phyloP scores from a whole-genome alignment of 2,113 vertebrate genomes.

The Spheniscus mendiculus region DNA sequence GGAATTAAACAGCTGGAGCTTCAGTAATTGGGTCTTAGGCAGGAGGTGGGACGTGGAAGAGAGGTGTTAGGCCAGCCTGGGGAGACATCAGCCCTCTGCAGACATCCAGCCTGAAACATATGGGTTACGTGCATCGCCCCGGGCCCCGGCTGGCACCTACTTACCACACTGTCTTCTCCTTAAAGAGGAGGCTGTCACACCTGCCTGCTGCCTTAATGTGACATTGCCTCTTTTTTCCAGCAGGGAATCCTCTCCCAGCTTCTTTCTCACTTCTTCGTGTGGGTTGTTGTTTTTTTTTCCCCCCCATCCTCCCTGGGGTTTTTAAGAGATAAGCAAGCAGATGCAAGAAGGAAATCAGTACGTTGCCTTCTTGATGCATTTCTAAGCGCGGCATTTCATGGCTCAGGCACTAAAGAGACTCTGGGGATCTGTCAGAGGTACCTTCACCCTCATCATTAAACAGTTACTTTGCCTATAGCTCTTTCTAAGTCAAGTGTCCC shows the following conservation, averaged over 20 bases:
- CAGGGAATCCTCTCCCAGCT: background rate
- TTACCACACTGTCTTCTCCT: background rate
- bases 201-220: background rate
- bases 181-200: background rate
- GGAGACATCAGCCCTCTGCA: background rate
- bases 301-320: background rate
- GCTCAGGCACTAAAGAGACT: background rate
- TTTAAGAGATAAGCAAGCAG: background rate
- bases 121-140: accelerated
- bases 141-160: background rate
- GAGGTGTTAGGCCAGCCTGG: background rate
- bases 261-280: background rate
- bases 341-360: background rate
- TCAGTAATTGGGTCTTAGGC: background rate
- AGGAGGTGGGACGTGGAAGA: background rate
- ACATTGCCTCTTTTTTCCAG: background rate
- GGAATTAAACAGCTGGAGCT: background rate
- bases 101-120: accelerated
- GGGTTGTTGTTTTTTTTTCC: background rate
- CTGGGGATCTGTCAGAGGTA: background rate
- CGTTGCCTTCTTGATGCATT: background rate
- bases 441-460: background rate
- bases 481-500: background rate
- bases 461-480: background rate
- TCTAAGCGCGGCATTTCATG: accelerated